Evolutionary conservation across 2,888 invertebrate genomes (phyloP), one percentile per base, ranked within the genome.

Genomic region (Lepetodrilus schrolli): DNA sequence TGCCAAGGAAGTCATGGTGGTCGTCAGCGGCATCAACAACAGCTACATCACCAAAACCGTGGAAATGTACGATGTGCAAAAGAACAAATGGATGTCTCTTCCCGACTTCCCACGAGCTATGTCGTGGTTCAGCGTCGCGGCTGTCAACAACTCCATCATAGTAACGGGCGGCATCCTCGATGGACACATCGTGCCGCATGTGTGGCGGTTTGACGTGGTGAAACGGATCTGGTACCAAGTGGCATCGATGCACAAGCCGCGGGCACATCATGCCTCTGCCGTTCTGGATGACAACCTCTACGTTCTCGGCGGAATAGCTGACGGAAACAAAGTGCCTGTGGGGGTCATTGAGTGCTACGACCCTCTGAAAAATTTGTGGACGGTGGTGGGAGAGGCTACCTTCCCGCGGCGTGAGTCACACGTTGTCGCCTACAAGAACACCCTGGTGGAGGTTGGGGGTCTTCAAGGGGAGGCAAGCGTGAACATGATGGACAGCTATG

Each of bases 1-100:
- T 17, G 89, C 90, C 43, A 89, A 88, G 72, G 88, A 90, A 70
- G 87, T 88, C 26, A 78, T 90, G 74, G 89, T 90, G n/a, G 82
- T 88, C 0, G 80, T 90, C 7, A 89, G 90, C 3, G 80, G 85
- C 34, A 82, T 83, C 66, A 83, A 83, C 23, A 80, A 79, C 47
- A 72, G 73, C 50, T 84, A 83, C 75, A 82, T 87, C 13, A 84
- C 87, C 3, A 82, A 81, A 68, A 81, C 84, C 10, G 87, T 89
- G 20, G 89, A 90, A 77, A 88, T 88, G 86, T 90, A 85, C 73
- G 89, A 90, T 65, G 86, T 88, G 5, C 82, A 83, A 71, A 90
- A 89, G 72, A 86, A 88, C 74, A 86, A 84, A 58, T 90, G 90
- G 90, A 80, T 79, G 8, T 78, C 81, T 7, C 80, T 90, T 30